Evolutionary conservation across 2,797 vertebrate species (phyloP).

Genomic region (Corythornis leucogaster): DNA sequence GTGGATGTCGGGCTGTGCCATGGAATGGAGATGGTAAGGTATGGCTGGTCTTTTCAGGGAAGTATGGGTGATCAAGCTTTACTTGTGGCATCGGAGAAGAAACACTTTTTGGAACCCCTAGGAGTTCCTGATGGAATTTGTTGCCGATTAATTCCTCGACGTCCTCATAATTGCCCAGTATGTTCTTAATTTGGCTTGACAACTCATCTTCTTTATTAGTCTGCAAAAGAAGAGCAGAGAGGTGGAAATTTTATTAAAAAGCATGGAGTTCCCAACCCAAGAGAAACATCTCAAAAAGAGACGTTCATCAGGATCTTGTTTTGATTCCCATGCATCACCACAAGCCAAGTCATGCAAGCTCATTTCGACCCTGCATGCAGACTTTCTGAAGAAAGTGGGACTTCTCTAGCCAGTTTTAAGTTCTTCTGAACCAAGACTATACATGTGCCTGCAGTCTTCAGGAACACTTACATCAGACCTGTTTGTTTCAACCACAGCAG

Average conservation of each 20-base stretch:
- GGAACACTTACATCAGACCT: not conserved
- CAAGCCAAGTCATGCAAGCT: not conserved
- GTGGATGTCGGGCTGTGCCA: conserved; percentile 47
- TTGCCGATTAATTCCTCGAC: conserved; percentile 82
- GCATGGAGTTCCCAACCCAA: not conserved
- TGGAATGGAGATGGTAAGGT: conserved; percentile 75
- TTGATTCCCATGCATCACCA: not conserved
- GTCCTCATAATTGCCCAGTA: conserved; percentile 95
- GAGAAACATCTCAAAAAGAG: not conserved
- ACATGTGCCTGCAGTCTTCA: not conserved
- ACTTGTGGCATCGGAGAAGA: conserved; percentile 62
- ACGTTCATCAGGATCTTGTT: not conserved
- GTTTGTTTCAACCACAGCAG: not conserved
- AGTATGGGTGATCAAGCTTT: conserved; percentile 64
- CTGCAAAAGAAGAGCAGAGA: conserved; percentile 74
- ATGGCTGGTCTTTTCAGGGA: conserved; percentile 72
- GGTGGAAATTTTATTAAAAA: not conserved
- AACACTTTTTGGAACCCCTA: conserved; percentile 69
- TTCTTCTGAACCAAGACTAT: not conserved
- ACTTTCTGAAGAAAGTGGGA: not conserved
- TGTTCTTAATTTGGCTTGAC: conserved; percentile 90
- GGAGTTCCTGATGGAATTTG: conserved; percentile 72
- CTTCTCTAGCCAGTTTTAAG: not conserved
- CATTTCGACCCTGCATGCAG: not conserved
- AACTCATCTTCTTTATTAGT: conserved; percentile 92